Evolutionary conservation across 2,888 invertebrate species (phyloP), one percentile per base, ranked within the genome.

Genomic region (Dendrolimus pini): DNA sequence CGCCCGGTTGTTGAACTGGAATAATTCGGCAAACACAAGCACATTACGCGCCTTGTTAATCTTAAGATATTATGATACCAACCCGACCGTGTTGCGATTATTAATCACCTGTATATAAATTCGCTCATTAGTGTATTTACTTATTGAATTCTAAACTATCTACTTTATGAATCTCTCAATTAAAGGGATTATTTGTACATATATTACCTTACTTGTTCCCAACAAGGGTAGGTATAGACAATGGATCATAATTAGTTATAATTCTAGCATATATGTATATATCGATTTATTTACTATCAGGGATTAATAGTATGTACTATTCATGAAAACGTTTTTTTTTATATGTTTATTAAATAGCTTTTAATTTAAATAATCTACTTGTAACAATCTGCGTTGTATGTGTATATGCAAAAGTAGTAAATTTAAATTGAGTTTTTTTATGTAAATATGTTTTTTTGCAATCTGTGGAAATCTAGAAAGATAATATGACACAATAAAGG

Each of bases 1-100:
- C 83, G 84, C 80, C 82, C 85, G 89, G 89, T 90, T 88, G 85
- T 89, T 89, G 89, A 89, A 89, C 89, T 89, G 87, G 78, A 83
- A 86, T 87, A 87, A 87, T 89, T 90, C 89, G 89, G 89, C 89
- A 89, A 90, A 89, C 86, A 84, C 79, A 72, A 78, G 78, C 85
- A 82, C 78, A 84, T 85, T 85, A 84, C 84, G 77, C 80, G 83
- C 82, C 47, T 79, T 83, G 80, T 82, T 83, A 82, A 84, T 83
- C 83, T 84, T 69, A 62, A 70, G 71, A 79, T 78, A 77, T 79
- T 82, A 80, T 75, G 76, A 78, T 78, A 75, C 75, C 69, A 64
- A 70, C 61, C 67, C 65, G 61, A 64, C 66, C 70, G 74, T 66
- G 71, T 72, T 71, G 72, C 70, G 71, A 77, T 77, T 76, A 73